phyloP scores from a whole-genome alignment of 2,888 invertebrate genomes.

The Cheilosia scutellata region DNA sequence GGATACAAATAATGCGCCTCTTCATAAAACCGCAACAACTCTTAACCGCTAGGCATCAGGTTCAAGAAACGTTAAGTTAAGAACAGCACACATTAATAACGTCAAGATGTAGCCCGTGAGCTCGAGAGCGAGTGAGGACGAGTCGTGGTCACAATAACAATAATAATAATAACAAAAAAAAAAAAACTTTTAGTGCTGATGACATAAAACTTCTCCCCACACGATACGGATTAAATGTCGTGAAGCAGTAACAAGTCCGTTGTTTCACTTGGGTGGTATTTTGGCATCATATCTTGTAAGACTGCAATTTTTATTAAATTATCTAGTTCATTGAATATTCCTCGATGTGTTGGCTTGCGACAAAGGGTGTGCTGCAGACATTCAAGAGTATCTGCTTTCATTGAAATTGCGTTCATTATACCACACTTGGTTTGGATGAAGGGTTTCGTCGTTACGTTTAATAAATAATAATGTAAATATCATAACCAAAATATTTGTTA shows the following conservation, averaged over 20 bases:
- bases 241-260: conserved; percentile 32
- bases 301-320: conserved; percentile 64
- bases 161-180: neutral
- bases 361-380: conserved; percentile 15
- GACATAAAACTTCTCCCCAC: conserved; percentile 54
- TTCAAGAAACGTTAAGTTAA: neutral
- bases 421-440: no score
- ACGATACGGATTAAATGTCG: conserved; percentile 60
- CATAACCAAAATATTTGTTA: no score
- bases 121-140: neutral
- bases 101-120: neutral
- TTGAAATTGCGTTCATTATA: no score
- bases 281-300: conserved; percentile 46
- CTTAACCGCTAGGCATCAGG: conserved; percentile 52
- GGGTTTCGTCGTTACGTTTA: no score
- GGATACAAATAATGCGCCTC: conserved; percentile 5
- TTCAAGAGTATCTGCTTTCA: conserved; percentile 22
- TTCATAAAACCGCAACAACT: neutral
- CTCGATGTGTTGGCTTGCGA: conserved; percentile 54
- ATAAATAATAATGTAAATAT: no score
- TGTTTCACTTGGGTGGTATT: conserved; percentile 70
- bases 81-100: conserved; percentile 25
- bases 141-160: conserved; percentile 15
- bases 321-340: conserved; percentile 69
- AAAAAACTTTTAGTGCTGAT: conserved; percentile 5